phyloP scores from a whole-genome alignment of 1,140 invertebrate species.

The Daktulosphaira vitifoliae region DNA sequence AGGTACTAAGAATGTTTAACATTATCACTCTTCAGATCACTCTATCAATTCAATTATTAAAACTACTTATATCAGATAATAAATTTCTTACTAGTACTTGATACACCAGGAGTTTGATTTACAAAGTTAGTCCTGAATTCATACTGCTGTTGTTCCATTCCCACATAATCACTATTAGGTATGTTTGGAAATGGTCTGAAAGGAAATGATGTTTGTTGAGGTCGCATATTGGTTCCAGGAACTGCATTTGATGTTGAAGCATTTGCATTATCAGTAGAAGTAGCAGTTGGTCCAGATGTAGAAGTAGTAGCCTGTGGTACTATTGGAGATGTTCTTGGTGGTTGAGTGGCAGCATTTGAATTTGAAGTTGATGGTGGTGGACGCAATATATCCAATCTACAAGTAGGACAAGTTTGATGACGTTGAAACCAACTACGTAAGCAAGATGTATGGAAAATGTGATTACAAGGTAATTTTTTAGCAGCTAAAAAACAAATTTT shows the following conservation, averaged over 20 bases:
- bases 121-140: background rate
- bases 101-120: background rate
- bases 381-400: conserved; percentile 89
- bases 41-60: no score
- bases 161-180: background rate
- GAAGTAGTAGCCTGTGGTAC: conserved; percentile 43
- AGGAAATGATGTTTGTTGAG: background rate
- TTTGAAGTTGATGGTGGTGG: conserved; percentile 42
- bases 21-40: no score
- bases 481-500: conserved; percentile 52
- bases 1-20: no score
- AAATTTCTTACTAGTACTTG: no score
- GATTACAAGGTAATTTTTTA: conserved; percentile 98
- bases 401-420: conserved; percentile 99
- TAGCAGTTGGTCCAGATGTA: conserved; percentile 33
- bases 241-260: background rate
- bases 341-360: conserved; percentile 42
- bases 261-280: conserved; percentile 31
- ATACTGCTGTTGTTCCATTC: background rate
- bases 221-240: background rate
- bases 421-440: conserved; percentile 99
- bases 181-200: background rate
- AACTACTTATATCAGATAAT: no score
- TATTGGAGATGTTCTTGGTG: conserved; percentile 38
- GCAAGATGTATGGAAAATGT: conserved; percentile 98